These are phyloP conservation scores for Fundulus diaphanus DNA, from an alignment of 2,797 vertebrate species.

Conservation along the genomic window DNA sequence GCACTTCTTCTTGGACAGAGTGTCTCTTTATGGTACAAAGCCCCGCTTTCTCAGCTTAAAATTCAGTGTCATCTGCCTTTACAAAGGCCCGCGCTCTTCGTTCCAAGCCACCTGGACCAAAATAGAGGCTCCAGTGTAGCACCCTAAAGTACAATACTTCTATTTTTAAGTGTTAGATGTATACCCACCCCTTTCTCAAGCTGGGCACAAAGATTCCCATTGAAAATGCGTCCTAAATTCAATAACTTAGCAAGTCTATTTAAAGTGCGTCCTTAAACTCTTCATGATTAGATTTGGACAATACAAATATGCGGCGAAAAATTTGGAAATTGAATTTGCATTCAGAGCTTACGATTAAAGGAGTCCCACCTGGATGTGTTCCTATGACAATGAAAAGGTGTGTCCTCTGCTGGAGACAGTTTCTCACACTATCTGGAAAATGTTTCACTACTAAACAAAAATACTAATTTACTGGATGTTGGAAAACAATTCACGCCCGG, in stretches of 20 bases:
- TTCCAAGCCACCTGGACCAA: conserved; percentile 78
- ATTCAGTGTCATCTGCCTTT: conserved; percentile 79
- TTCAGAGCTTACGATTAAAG: background rate
- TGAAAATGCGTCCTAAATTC: conserved; percentile 30
- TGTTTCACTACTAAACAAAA: background rate
- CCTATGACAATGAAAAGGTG: conserved; percentile 10
- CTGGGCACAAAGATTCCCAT: conserved; percentile 29
- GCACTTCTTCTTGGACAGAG: conserved; percentile 69
- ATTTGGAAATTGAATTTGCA: conserved; percentile 14
- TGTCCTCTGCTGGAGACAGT: background rate
- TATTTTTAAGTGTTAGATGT: conserved; percentile 66
- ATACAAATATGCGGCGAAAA: conserved; percentile 12
- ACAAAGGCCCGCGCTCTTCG: conserved; percentile 74
- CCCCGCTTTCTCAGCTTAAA: conserved; percentile 77
- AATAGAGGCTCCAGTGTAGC: conserved; percentile 77
- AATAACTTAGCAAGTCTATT: conserved; percentile 21
- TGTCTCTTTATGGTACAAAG: conserved; percentile 79
- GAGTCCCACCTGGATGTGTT: conserved; percentile 23
- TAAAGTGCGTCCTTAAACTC: conserved; percentile 10
- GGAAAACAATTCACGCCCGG: background rate
- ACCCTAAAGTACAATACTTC: conserved; percentile 68
- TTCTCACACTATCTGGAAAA: background rate
- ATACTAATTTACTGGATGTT: background rate
- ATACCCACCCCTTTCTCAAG: conserved; percentile 50
- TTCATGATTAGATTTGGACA: conserved; percentile 26